Conservation (phyloP, 2,797 vertebrate genomes). For the Ispidina picta region DNA sequence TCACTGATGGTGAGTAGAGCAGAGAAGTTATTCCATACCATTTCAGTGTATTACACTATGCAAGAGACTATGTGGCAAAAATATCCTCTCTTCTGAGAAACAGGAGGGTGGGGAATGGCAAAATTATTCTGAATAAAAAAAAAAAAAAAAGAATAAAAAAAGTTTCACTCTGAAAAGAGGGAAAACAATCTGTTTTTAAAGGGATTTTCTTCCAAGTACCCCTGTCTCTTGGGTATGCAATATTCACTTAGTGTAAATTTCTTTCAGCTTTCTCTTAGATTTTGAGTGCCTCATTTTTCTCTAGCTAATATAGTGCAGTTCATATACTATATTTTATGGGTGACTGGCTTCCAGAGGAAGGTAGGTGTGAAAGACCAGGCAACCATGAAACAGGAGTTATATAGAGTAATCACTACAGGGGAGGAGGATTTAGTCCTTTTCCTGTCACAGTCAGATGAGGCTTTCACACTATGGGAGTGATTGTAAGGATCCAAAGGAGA, state of each 20-base stretch:
- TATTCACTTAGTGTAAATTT: slow-evolving; percentile 54
- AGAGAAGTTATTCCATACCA: not conserved
- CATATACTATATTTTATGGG: slow-evolving; percentile 35
- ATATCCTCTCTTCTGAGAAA: not conserved
- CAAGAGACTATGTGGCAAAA: not conserved
- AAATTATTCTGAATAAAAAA: not conserved
- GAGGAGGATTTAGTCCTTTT: not conserved
- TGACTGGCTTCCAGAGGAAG: slow-evolving; percentile 42
- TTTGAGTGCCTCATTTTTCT: slow-evolving; percentile 49
- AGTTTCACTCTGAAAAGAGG: not conserved
- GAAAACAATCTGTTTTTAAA: slow-evolving; percentile 35
- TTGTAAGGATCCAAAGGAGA: not conserved
- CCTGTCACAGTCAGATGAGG: not conserved
- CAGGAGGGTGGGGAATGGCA: not conserved
- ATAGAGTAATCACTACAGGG: not conserved
- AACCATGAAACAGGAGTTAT: slow-evolving; percentile 39
- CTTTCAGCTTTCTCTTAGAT: slow-evolving; percentile 44
- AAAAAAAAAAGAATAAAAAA: not conserved
- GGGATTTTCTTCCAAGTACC: slow-evolving; percentile 32
- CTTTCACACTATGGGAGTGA: not conserved
- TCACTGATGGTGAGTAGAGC: not conserved
- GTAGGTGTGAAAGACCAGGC: slow-evolving; percentile 47
- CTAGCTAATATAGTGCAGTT: slow-evolving; percentile 50
- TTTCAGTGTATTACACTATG: not conserved
- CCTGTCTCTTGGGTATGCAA: not conserved